Base-by-base conservation (phyloP, 2,888 invertebrate species). In the Metacarcinus magister region DNA sequence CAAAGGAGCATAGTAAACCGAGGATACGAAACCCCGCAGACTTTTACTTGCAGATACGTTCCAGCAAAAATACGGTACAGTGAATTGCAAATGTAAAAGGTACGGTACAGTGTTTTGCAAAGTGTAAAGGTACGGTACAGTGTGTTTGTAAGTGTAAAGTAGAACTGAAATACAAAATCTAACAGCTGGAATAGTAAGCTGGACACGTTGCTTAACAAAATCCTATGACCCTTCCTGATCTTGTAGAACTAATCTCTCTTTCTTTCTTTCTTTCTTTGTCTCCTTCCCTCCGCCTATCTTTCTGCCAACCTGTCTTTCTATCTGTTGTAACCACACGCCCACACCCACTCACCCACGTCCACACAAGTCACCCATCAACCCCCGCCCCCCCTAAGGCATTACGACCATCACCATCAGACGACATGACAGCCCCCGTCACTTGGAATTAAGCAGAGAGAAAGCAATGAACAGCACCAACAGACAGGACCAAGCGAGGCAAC, bases 391-490 rank as follows among this genome's bases (percentile, higher is more conserved):
- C 19, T n/a, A 28, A 82, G 28, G 82, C 82, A 82, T 32, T 82
- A 23, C 82, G 82, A 32, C 82, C 82, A 82, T 82, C 32, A 82
- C 82, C 28, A 82, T 82, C 82, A 82, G 32, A 7, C 5, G 4
- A 82, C 5, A 32, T 82, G 82, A 28, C 82, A 82, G 32, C 32
- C 82, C 82, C 32, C 32, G 82, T 82, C 82, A 13, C 82, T 23
- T 13, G 28, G 82, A 10, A 82, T 82, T 46, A 91, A 91, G 91
- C n/a, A 43, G 28, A 48, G 48, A 43, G 91, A 44, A 48, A 48
- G 48, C 46, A 48, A 91, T 46, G 91, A 91, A 48, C n/a, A 91
- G 91, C 46, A 23, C 19, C 39, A 90, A 19, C 39, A 90, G 90
- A 44, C 44, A 91, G 91, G 44, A 8, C 3, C 44, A 16, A 28